Evolutionary conservation across 1,140 invertebrate species (phyloP).

Genomic region (Dryas iulia): DNA sequence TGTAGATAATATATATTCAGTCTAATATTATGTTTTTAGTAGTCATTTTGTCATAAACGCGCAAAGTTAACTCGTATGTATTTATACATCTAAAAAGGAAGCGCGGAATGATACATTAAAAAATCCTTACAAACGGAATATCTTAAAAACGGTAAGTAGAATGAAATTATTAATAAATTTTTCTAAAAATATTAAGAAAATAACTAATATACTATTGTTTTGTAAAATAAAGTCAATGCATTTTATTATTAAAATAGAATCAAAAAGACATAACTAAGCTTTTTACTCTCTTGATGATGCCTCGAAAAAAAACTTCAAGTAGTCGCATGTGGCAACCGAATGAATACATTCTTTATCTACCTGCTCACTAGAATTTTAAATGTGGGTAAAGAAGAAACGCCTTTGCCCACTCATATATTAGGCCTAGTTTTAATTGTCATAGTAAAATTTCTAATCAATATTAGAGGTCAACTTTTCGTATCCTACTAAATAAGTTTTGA

Average conservation of each 20-base stretch:
- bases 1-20: no score
- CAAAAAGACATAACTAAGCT: background rate
- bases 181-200: no score
- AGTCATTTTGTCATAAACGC: no score
- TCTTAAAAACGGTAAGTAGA: no score
- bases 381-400: constrained; percentile 3
- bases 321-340: constrained; percentile 39
- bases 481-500: background rate
- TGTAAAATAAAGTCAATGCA: background rate
- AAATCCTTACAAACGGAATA: background rate
- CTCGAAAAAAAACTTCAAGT: constrained; percentile 32
- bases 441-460: background rate
- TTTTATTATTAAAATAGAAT: background rate
- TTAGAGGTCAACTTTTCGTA: background rate
- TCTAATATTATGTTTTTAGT: no score
- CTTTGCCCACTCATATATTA: background rate
- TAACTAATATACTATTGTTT: no score
- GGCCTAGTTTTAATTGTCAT: background rate
- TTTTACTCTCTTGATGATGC: background rate
- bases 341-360: constrained; percentile 38
- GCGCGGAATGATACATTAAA: background rate
- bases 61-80: background rate
- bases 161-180: no score
- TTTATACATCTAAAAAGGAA: background rate
- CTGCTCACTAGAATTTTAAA: constrained; percentile 28